Percentiles rank a stretch among this genome's conserved stretches.
phyloP scores from a whole-genome alignment of 2,888 invertebrate species.

The Eupithecia pulchellata region DNA sequence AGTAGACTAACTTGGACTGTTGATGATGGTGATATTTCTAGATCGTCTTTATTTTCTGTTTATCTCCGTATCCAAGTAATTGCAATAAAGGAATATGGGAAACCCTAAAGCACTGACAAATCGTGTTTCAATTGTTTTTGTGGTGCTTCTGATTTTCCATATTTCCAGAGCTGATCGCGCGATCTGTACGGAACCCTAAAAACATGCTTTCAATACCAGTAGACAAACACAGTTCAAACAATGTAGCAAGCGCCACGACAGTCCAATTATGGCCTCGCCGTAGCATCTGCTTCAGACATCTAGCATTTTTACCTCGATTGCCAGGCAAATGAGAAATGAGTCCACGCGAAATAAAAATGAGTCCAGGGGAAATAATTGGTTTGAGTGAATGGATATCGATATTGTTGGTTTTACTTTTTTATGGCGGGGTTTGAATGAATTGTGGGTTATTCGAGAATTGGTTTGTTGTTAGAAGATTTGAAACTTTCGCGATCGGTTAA shows the following conservation, averaged over 20 bases:
- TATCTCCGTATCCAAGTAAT: too few relatives aligned
- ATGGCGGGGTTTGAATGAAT: slow-evolving; percentile 6
- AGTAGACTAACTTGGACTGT: too few relatives aligned
- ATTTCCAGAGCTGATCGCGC: too few relatives aligned
- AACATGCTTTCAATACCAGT: neutral
- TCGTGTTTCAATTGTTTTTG: too few relatives aligned
- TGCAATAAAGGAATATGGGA: too few relatives aligned
- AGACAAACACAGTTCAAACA: slow-evolving; percentile 32
- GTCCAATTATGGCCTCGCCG: slow-evolving; percentile 62
- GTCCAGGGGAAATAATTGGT: slow-evolving; percentile 54
- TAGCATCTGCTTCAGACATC: slow-evolving; percentile 52
- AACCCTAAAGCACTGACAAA: too few relatives aligned
- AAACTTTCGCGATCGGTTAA: neutral
- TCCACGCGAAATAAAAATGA: slow-evolving; percentile 38
- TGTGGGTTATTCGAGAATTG: neutral
- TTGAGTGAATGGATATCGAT: slow-evolving; percentile 55
- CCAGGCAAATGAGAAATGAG: slow-evolving; percentile 52
- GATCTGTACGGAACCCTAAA: neutral
- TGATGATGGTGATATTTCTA: too few relatives aligned
- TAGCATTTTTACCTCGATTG: slow-evolving; percentile 49
- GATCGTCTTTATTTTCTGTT: too few relatives aligned
- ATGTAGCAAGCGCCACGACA: slow-evolving; percentile 54
- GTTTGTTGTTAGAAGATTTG: neutral
- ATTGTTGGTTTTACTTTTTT: slow-evolving; percentile 32
- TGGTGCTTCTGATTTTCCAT: too few relatives aligned